These are phyloP conservation scores for Megaleporinus macrocephalus DNA, from an alignment of 2,113 vertebrate genomes.

Conservation along the genomic window DNA sequence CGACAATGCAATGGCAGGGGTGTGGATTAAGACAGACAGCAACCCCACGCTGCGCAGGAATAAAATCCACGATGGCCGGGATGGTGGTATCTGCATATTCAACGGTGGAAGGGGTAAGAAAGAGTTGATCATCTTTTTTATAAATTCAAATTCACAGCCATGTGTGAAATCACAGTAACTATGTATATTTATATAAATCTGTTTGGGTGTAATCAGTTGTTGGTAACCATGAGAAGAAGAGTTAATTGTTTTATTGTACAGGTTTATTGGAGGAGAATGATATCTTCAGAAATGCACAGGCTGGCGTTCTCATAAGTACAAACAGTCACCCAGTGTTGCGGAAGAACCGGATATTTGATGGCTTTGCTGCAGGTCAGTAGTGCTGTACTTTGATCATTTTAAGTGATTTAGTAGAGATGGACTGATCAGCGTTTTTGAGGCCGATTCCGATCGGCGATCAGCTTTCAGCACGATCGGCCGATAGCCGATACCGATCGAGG, in stretches of 20 bases:
- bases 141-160: slow-evolving; percentile 2
- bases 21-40: slow-evolving; percentile 99
- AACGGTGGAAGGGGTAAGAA: slow-evolving; percentile 95
- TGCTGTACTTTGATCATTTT: too few species aligned
- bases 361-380: slow-evolving; percentile 94
- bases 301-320: slow-evolving; percentile 98
- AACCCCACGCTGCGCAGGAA: slow-evolving; percentile 98
- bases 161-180: neutral
- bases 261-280: slow-evolving; percentile 98
- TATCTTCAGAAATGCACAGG: slow-evolving; percentile 98
- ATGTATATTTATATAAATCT: neutral
- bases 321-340: slow-evolving; percentile 97
- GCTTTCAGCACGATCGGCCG: too few species aligned
- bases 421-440: too few species aligned
- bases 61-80: slow-evolving; percentile 98
- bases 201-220: neutral
- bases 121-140: neutral
- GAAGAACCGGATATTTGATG: slow-evolving; percentile 99
- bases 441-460: too few species aligned
- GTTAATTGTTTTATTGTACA: slow-evolving; percentile 55
- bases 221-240: neutral
- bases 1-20: slow-evolving; percentile 99
- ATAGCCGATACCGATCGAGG: too few species aligned
- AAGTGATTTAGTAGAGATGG: too few species aligned
- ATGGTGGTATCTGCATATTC: slow-evolving; percentile 99